Evolutionary conservation across 1,140 invertebrate species (phyloP), one percentile per base, ranked within the genome.

Genomic region (Theocolax elegans): DNA sequence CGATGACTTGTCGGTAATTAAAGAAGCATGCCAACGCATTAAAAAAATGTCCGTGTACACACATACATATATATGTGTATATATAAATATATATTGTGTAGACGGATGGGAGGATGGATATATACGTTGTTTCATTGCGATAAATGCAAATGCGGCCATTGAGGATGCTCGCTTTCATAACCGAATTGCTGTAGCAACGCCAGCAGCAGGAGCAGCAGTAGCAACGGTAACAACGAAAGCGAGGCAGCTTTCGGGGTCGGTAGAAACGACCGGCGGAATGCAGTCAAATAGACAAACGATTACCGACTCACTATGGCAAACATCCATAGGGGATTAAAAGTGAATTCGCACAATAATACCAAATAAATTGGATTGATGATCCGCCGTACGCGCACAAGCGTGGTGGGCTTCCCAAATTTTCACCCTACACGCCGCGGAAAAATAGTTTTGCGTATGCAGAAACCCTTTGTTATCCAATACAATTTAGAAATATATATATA

Each of bases 281-380:
- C 65, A 51, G 27, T 25, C 53, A 59, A 59, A 59, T 67, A 67
- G 54, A 58, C 65, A 67, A 59, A 58, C 42, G 53, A 67, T 67
- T 67, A 67, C 58, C 54, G 54, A 58, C 58, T 67, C 42, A 56
- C 40, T 27, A 44, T 21, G 23, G n/a, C 56, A 44, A 44, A 62
- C 38, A 27, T 38, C 17, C 40, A 3, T 13, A 35, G 1, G 25
- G 42, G 65, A 58, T 67, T 67, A 67, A 67, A 67, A 59, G 40
- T 67, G 40, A 67, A 67, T 56, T 67, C 42, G 62, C 23, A 25
- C 38, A 67, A 46, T 48, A 67, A 67, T 56, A 67, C 27, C n/a
- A n/a, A 46, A 67, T 67, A 56, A 67, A 67, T 67, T 67, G 51
- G 51, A 56, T 58, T 46, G 64, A 56, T 58, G 40, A 67, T 65